These are phyloP conservation scores for Acanthurus tractus DNA, from an alignment of 2,797 vertebrate genomes.

Conservation along the genomic window DNA sequence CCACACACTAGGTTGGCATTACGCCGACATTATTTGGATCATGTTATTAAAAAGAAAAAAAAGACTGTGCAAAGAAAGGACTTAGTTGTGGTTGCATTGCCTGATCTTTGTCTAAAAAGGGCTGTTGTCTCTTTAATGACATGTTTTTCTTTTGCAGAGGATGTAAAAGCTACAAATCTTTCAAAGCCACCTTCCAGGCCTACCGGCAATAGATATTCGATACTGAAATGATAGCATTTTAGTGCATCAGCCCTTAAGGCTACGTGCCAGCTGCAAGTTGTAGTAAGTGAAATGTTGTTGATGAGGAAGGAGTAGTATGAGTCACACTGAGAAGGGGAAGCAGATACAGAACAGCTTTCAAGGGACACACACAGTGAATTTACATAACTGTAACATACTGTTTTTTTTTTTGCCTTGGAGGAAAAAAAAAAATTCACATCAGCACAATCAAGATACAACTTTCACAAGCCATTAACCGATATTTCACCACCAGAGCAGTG, in stretches of 20 bases:
- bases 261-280: slow-evolving; percentile 11
- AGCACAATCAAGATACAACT: slow-evolving; percentile 75
- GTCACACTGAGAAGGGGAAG: slow-evolving; percentile 75
- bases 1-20: no score
- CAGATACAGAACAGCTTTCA: slow-evolving; percentile 68
- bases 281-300: slow-evolving; percentile 55
- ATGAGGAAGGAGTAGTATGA: slow-evolving; percentile 75
- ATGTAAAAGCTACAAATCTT: background rate
- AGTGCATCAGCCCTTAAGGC: slow-evolving; percentile 6
- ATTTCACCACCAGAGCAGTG: slow-evolving; percentile 75
- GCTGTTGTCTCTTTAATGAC: background rate
- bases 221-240: background rate
- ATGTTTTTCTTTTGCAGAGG: background rate
- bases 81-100: no score
- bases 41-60: no score
- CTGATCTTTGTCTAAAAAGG: no score
- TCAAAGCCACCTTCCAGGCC: background rate
- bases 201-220: background rate
- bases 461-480: slow-evolving; percentile 80
- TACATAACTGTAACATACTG: slow-evolving; percentile 68
- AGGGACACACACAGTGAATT: slow-evolving; percentile 64
- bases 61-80: no score
- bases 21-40: no score
- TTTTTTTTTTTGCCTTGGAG: slow-evolving; percentile 30
- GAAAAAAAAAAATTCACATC: slow-evolving; percentile 58